phyloP scores from a whole-genome alignment of 2,888 invertebrate species.

The Ommatoiulus sabulosus region DNA sequence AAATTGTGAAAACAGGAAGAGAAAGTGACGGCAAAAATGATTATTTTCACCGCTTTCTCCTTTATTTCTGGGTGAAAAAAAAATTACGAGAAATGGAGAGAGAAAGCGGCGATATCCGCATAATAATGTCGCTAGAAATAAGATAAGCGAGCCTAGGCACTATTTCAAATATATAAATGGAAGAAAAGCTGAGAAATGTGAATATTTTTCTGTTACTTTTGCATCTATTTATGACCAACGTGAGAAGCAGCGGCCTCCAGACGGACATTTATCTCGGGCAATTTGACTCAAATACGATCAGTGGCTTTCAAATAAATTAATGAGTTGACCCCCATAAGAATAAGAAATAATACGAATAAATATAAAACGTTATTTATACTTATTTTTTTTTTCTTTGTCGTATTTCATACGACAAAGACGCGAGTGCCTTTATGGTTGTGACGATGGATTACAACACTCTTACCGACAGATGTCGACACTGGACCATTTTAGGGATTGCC shows the following conservation, averaged over 20 bases:
- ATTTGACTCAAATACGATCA: neutral
- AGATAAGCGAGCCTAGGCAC: constrained; percentile 18
- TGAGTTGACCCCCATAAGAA: neutral
- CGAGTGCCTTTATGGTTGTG: too few relatives aligned
- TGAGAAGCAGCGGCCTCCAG: neutral
- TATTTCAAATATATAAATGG: neutral
- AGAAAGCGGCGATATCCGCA: neutral
- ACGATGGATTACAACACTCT: too few relatives aligned
- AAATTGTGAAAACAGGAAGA: constrained; percentile 34
- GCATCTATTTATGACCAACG: constrained; percentile 20
- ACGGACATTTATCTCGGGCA: neutral
- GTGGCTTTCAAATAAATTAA: constrained; percentile 3
- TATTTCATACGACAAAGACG: too few relatives aligned
- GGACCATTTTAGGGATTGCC: too few relatives aligned
- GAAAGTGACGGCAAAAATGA: constrained; percentile 15
- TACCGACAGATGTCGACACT: too few relatives aligned
- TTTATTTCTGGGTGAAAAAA: neutral
- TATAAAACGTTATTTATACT: neutral
- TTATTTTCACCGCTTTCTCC: constrained; percentile 22
- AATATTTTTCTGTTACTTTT: neutral
- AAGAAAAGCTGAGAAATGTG: neutral
- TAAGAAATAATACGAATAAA: constrained; percentile 13
- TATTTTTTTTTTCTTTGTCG: too few relatives aligned
- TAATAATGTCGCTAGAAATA: constrained; percentile 34
- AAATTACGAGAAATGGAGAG: neutral